Percentiles rank a stretch among this genome's conserved stretches.
Conservation (phyloP, 2,888 invertebrate genomes). For the Drosophila lutescens region DNA sequence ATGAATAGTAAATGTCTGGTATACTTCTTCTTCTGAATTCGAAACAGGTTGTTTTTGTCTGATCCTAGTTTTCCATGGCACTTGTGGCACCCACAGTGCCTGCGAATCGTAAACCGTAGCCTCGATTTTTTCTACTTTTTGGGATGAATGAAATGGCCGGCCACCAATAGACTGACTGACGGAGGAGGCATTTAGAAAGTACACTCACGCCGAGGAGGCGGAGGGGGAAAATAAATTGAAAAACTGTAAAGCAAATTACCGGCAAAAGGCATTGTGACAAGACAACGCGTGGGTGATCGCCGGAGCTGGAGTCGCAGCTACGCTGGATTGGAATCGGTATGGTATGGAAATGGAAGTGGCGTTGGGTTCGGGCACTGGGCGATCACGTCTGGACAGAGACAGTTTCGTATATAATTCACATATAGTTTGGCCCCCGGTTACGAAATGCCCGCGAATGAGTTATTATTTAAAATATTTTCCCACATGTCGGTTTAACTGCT, state of each 20-base stretch:
- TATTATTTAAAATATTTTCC: constrained; percentile 51
- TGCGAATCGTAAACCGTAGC: constrained; percentile 40
- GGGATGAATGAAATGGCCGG: constrained; percentile 67
- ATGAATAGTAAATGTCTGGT: background rate
- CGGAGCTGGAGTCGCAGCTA: constrained; percentile 2
- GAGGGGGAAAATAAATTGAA: constrained; percentile 73
- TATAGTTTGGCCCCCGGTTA: constrained; percentile 38
- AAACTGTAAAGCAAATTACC: constrained; percentile 78
- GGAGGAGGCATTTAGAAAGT: constrained; percentile 74
- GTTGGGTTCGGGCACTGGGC: constrained; percentile 16
- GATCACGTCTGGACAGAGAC: constrained; percentile 40
- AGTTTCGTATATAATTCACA: constrained; percentile 44
- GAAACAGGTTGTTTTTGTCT: constrained; percentile 7
- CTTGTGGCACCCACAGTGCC: constrained; percentile 37
- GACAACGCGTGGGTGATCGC: constrained; percentile 68
- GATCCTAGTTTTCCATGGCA: background rate
- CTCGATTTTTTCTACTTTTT: constrained; percentile 23
- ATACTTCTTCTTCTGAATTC: background rate
- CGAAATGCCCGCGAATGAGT: constrained; percentile 34
- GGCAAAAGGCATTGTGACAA: constrained; percentile 79
- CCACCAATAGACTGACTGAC: constrained; percentile 58
- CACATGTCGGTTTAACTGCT: constrained; percentile 43
- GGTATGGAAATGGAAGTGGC: constrained; percentile 11
- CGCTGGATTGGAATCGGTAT: constrained; percentile 18
- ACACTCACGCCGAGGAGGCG: constrained; percentile 47